phyloP scores from a whole-genome alignment of 2,888 invertebrate species.

The Drosophila flavopinicola region DNA sequence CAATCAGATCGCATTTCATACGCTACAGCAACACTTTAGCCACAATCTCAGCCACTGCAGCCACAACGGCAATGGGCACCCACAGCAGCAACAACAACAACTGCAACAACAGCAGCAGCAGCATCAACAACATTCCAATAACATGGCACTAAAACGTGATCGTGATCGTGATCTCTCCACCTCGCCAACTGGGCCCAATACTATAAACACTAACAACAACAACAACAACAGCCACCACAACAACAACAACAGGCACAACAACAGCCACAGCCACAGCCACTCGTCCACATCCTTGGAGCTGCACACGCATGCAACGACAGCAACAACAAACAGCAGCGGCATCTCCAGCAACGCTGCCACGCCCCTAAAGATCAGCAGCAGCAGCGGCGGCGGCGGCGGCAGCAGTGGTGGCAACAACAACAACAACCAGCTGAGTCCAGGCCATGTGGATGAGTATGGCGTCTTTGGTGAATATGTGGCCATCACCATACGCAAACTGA shows the following conservation, averaged over 20 bases:
- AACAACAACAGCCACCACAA: slow-evolving; percentile 30
- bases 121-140: slow-evolving; percentile 77
- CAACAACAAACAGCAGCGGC: slow-evolving; percentile 47
- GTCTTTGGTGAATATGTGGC: slow-evolving; percentile 83
- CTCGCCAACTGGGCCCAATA: slow-evolving; percentile 51
- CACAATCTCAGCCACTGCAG: slow-evolving; percentile 59
- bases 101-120: slow-evolving; percentile 48
- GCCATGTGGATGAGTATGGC: slow-evolving; percentile 80
- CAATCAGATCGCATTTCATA: slow-evolving; percentile 74
- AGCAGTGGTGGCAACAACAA: slow-evolving; percentile 9
- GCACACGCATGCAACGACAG: slow-evolving; percentile 24
- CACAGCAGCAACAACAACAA: slow-evolving; percentile 45
- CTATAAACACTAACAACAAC: slow-evolving; percentile 28
- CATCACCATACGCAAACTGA: slow-evolving; percentile 82
- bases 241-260: slow-evolving; percentile 16
- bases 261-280: slow-evolving; percentile 18
- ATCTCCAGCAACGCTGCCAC: slow-evolving; percentile 44
- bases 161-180: slow-evolving; percentile 77
- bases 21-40: slow-evolving; percentile 71
- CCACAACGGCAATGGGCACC: slow-evolving; percentile 58
- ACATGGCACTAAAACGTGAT: slow-evolving; percentile 79
- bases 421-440: slow-evolving; percentile 32
- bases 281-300: slow-evolving; percentile 46
- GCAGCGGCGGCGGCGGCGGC: slow-evolving; percentile 13
- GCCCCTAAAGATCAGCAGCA: slow-evolving; percentile 20